phyloP scores from a whole-genome alignment of 2,113 vertebrate species.

The Solenodon paradoxus region DNA sequence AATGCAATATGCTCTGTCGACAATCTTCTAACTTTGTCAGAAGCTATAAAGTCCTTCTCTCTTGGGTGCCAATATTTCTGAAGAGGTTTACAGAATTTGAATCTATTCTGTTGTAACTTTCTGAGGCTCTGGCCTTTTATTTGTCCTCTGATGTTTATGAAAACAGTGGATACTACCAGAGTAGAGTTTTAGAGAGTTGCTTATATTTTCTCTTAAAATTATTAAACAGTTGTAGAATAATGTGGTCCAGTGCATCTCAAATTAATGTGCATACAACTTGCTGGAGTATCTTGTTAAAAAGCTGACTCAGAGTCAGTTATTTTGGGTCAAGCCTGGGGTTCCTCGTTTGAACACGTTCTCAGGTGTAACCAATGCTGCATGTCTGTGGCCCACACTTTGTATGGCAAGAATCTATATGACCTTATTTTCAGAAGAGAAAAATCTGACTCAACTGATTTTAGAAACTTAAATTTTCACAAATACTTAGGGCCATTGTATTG shows the following conservation, averaged over 20 bases:
- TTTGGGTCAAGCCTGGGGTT: not conserved
- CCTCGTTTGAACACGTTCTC: not conserved
- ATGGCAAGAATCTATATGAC: not conserved
- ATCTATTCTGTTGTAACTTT: not conserved
- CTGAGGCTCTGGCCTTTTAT: not conserved
- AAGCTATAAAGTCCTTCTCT: constrained; percentile 61
- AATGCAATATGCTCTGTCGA: constrained; percentile 60
- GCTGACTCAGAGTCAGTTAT: not conserved
- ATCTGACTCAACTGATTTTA: not conserved
- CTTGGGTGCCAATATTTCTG: constrained; percentile 8
- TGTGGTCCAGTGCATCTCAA: not conserved
- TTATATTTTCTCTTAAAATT: constrained; percentile 31
- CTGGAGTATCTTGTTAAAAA: not conserved
- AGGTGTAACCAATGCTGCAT: not conserved
- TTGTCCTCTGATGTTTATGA: not conserved
- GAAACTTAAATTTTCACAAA: not conserved
- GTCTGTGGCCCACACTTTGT: not conserved
- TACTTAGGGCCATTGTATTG: not conserved
- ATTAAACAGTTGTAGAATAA: constrained; percentile 4
- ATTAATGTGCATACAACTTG: not conserved
- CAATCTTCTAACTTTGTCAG: constrained; percentile 68
- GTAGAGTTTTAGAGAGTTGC: not conserved
- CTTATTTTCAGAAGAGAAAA: constrained; percentile 17
- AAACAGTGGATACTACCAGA: not conserved
- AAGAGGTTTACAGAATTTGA: constrained; percentile 30